Evolutionary conservation across 2,797 vertebrate genomes (phyloP), one percentile per base, ranked within the genome.

Genomic region (Selene dorsalis): DNA sequence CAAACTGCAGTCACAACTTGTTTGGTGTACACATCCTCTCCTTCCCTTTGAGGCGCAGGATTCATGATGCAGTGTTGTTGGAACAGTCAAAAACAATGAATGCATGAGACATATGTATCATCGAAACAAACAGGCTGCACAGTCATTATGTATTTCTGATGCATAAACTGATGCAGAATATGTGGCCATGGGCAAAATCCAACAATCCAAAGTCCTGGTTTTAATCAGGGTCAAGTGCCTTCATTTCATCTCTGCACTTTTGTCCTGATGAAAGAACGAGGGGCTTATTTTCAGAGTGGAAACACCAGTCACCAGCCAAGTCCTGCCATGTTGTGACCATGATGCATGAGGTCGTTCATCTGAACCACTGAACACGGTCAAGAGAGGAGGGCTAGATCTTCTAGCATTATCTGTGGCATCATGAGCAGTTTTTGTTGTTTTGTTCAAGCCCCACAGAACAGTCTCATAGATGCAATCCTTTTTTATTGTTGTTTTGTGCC

Each of bases 191-290:
- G 6, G 43, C 16, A 45, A 45, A 45, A 45, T 45, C 43, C 7
- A 60, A 41, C 32, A 47, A 55, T 28, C 9, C 18, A 17, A 50
- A 41, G 32, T 17, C 35, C 38, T 30, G 56, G 14, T 24, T 48
- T 55, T 24, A 11, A 61, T 71, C 39, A 61, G 16, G 38, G 61
- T 75, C 56, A 62, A 62, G 57, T 48, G 30, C 11, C 55, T 56
- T 58, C 6, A 30, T 45, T 64, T 26, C 59, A 58, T 59, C 45
- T 38, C 47, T 14, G 56, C 47, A 55, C 57, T 26, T 69, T n/a
- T 38, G 28, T 57, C 5, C 1, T 0, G 17, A 69, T 68, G 43
- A 57, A 63, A 53, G 59, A 45, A 22, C n/a, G 18, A 12, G 3
- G 47, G 28, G 45, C 22, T 66, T 59, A 59, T 59, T 47, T 38